Conservation (phyloP, 2,113 vertebrate genomes). For the Leptocoma aspasia region DNA sequence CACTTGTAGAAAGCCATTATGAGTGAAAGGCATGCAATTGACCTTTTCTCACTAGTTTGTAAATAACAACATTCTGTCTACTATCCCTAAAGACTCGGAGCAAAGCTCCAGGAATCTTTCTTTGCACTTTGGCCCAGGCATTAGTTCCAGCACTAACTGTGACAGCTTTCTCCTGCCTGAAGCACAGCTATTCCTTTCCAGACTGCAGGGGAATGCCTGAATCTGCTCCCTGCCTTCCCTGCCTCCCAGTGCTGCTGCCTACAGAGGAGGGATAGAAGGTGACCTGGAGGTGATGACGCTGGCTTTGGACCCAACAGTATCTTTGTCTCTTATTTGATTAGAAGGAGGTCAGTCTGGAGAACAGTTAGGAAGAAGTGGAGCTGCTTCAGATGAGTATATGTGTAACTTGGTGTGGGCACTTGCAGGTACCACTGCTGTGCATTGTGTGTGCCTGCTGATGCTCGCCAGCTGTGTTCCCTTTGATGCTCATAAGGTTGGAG, state of each 20-base stretch:
- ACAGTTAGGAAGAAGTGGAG: background rate
- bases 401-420: rapidly evolving
- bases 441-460: background rate
- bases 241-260: background rate
- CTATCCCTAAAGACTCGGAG: background rate
- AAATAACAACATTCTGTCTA: background rate
- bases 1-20: rapidly evolving
- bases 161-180: background rate
- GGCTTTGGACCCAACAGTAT: background rate
- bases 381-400: background rate
- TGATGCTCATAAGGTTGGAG: background rate
- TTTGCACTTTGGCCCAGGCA: background rate
- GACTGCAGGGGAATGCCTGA: background rate
- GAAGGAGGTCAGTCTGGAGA: background rate
- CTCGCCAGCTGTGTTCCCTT: rapidly evolving
- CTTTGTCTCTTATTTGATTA: background rate
- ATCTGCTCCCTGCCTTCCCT: background rate
- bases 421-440: background rate
- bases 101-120: background rate
- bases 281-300: rapidly evolving
- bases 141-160: background rate
- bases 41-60: background rate
- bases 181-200: background rate
- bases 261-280: background rate
- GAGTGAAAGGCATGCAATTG: background rate